These are phyloP conservation scores for Eurystomus gularis DNA, from an alignment of 2,113 vertebrate genomes.

Conservation along the genomic window DNA sequence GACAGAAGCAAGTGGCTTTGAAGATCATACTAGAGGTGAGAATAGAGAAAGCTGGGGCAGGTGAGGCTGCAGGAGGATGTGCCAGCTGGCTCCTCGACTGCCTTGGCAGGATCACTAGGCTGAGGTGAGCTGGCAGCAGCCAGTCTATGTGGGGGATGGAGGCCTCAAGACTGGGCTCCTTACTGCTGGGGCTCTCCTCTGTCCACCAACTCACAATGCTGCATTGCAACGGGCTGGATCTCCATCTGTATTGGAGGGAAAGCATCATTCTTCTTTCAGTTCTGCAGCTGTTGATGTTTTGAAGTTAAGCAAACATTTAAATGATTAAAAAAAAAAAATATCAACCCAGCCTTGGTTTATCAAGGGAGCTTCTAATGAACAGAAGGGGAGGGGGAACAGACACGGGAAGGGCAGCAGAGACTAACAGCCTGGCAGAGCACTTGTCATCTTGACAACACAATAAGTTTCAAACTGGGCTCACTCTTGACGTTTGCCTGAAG, in stretches of 20 bases:
- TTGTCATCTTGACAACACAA: background rate
- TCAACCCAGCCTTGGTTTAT: background rate
- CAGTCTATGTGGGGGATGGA: background rate
- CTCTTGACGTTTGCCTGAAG: conserved; percentile 26
- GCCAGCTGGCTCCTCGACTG: background rate
- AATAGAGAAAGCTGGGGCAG: background rate
- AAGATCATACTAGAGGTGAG: background rate
- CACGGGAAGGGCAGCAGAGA: conserved; percentile 20
- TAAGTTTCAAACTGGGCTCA: background rate
- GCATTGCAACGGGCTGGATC: background rate
- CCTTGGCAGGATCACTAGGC: accelerated
- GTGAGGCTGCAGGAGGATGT: background rate
- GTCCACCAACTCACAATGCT: background rate
- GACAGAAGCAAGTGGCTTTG: background rate
- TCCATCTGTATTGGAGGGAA: background rate
- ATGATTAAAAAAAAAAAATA: background rate
- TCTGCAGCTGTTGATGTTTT: conserved; percentile 1
- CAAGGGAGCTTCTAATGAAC: conserved; percentile 41
- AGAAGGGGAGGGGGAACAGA: conserved; percentile 10
- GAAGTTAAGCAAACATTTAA: conserved; percentile 39
- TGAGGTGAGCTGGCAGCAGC: background rate
- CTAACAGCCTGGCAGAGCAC: conserved; percentile 27
- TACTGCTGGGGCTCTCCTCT: background rate
- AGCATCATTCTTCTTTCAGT: background rate
- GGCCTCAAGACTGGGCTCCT: background rate